These are phyloP conservation scores for Lasioglossum baleicum DNA, from an alignment of 1,140 invertebrate genomes.

Conservation along the genomic window DNA sequence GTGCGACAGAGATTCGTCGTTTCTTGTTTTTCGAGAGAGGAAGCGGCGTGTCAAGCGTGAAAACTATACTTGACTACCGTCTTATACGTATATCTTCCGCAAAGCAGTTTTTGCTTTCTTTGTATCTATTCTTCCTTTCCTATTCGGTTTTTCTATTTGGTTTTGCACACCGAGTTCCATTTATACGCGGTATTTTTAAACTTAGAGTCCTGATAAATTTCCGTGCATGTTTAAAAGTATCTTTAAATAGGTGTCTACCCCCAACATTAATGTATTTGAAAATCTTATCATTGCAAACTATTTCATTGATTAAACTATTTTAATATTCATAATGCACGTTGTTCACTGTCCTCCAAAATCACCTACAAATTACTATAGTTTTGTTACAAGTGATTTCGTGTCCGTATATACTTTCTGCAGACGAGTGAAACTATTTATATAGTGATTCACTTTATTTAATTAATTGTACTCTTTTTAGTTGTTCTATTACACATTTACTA, in stretches of 20 bases:
- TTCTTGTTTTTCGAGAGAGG: neutral
- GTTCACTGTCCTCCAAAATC: neutral
- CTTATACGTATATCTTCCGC: constrained; percentile 5
- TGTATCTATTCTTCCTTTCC: neutral
- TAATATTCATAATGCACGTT: neutral
- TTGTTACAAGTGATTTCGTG: neutral
- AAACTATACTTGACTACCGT: constrained; percentile 18
- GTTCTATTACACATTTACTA: no score
- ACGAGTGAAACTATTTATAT: neutral
- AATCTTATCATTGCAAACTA: neutral
- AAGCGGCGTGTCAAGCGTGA: constrained; percentile 11
- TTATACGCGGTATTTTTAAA: constrained; percentile 22
- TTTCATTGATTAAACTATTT: neutral
- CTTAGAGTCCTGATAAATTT: neutral
- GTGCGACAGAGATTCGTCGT: neutral
- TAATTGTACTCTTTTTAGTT: neutral
- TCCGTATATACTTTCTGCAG: neutral
- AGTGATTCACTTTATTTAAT: neutral
- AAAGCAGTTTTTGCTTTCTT: neutral
- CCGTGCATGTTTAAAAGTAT: neutral
- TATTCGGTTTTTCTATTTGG: neutral
- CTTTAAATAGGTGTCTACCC: neutral
- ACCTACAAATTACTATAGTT: neutral
- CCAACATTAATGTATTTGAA: neutral
- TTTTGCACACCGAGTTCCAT: constrained; percentile 11